These are phyloP conservation scores for Adrianichthys oophorus DNA, from an alignment of 2,797 vertebrate species.

Conservation along the genomic window DNA sequence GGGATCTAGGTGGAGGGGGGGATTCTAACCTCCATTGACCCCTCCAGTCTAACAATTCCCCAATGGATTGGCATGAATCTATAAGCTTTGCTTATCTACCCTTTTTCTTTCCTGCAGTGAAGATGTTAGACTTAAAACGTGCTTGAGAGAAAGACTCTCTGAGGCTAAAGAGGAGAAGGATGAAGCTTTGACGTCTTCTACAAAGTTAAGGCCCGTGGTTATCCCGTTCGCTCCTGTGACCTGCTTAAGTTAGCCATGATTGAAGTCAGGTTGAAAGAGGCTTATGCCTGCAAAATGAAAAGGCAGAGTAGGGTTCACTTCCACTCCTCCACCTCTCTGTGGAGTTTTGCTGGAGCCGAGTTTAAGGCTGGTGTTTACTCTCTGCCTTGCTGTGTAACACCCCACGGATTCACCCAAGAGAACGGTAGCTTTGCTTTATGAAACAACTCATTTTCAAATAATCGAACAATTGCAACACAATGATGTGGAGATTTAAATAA, in stretches of 20 bases:
- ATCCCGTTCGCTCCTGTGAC: constrained; percentile 70
- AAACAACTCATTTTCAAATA: constrained; percentile 47
- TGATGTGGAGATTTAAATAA: constrained; percentile 46
- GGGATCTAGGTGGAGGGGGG: constrained; percentile 6
- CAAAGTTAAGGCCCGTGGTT: constrained; percentile 73
- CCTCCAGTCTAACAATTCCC: constrained; percentile 52
- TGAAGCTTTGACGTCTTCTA: constrained; percentile 65
- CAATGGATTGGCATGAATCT: constrained; percentile 62
- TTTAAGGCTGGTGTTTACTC: constrained; percentile 71
- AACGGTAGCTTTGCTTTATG: constrained; percentile 48
- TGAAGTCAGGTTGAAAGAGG: constrained; percentile 73
- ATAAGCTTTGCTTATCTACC: constrained; percentile 53
- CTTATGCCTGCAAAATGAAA: constrained; percentile 57
- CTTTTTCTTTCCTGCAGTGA: constrained; percentile 64
- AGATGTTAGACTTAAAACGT: constrained; percentile 73
- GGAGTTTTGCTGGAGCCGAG: constrained; percentile 65
- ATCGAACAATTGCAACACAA: constrained; percentile 44
- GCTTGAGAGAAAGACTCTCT: constrained; percentile 65
- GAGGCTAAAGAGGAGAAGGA: constrained; percentile 68
- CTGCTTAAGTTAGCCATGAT: constrained; percentile 70
- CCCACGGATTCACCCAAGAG: constrained; percentile 55
- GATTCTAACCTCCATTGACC: constrained; percentile 37
- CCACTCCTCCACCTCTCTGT: constrained; percentile 56
- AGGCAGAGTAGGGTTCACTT: constrained; percentile 45
- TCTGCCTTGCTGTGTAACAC: constrained; percentile 65